A percentile compares a stretch with the other conserved stretches of the same genome.
phyloP scores from a whole-genome alignment of 2,797 vertebrate genomes.

The Cichlasoma orientale region DNA sequence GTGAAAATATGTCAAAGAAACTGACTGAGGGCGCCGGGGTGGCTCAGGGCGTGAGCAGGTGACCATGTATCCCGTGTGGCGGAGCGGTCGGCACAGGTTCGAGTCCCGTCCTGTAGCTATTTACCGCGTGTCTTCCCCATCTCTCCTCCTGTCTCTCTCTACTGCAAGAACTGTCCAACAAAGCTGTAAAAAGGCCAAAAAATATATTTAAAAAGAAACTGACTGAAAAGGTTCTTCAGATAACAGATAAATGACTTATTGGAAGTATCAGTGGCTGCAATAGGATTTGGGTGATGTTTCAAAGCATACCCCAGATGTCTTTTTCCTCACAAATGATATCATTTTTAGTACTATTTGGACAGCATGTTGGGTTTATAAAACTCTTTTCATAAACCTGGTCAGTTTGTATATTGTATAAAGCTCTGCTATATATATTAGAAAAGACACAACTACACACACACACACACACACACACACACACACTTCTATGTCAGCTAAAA shows the following conservation, averaged over 20 bases:
- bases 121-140: no score
- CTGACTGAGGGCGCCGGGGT: no score
- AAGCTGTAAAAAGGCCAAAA: no score
- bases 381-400: conserved; percentile 6
- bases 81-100: no score
- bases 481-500: conserved; percentile 18
- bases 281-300: conserved; percentile 15
- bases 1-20: neutral
- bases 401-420: conserved; percentile 5
- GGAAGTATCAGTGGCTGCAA: neutral
- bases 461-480: neutral
- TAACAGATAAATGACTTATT: conserved; percentile 1
- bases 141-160: no score
- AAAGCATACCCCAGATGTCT: neutral
- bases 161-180: no score
- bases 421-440: neutral
- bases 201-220: neutral
- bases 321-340: conserved; percentile 6
- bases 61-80: no score
- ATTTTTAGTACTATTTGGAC: conserved; percentile 8
- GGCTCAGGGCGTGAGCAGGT: no score
- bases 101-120: no score
- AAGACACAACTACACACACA: neutral
- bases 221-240: neutral
- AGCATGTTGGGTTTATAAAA: conserved; percentile 7